These are phyloP conservation scores for Trachymyrmex cornetzi DNA, from an alignment of 1,140 invertebrate species.

Conservation along the genomic window DNA sequence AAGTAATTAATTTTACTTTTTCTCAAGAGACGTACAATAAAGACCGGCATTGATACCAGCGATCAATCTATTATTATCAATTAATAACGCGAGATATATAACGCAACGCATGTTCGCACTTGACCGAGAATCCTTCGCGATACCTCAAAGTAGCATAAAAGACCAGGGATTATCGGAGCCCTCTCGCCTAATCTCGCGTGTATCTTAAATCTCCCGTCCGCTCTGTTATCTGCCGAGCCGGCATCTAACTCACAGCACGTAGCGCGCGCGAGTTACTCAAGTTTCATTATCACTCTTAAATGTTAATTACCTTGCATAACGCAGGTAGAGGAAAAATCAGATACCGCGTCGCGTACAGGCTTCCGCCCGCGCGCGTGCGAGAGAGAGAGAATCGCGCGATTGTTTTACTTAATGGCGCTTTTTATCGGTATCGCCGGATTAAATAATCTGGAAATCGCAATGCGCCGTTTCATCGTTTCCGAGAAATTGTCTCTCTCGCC, in stretches of 20 bases:
- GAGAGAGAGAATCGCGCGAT: neutral
- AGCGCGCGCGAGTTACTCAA: constrained; percentile 57
- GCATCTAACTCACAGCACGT: constrained; percentile 52
- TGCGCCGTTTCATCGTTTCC: neutral
- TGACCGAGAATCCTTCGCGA: neutral
- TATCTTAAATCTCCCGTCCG: constrained; percentile 61
- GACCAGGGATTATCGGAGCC: constrained; percentile 30
- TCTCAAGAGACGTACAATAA: too few relatives aligned
- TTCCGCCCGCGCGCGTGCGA: constrained; percentile 21
- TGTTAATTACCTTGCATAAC: constrained; percentile 63
- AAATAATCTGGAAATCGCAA: constrained; percentile 51
- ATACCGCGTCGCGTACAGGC: constrained; percentile 43
- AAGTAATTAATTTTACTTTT: neutral
- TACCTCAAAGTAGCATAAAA: constrained; percentile 38
- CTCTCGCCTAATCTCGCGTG: constrained; percentile 56
- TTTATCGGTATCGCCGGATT: constrained; percentile 40
- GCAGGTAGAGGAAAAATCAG: constrained; percentile 53
- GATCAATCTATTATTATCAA: constrained; percentile 22
- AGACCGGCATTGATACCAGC: too few relatives aligned
- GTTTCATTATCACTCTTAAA: constrained; percentile 64
- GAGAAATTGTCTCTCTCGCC: neutral
- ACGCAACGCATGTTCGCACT: constrained; percentile 30
- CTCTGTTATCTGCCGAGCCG: constrained; percentile 42
- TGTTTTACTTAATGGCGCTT: constrained; percentile 43
- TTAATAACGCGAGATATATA: constrained; percentile 33